Conservation (phyloP, 1,140 invertebrate species). For the Pectinophora gossypiella region DNA sequence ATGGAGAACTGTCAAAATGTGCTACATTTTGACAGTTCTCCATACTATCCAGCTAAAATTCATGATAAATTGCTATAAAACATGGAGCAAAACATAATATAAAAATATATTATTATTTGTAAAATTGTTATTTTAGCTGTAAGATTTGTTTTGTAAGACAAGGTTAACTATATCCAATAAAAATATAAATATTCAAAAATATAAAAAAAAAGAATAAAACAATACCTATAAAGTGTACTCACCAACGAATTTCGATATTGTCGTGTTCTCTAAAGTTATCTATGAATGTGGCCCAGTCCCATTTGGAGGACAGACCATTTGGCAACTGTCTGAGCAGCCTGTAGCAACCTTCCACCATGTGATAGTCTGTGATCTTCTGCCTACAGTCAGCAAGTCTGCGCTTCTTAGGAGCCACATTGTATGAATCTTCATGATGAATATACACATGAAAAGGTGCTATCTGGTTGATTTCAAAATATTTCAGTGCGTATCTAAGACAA, state of each 20-base stretch:
- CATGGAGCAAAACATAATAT: no score
- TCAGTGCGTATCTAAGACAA: conserved; percentile 58
- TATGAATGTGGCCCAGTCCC: conserved; percentile 67
- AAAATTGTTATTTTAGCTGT: no score
- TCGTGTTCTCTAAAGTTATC: conserved; percentile 46
- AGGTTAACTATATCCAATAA: no score
- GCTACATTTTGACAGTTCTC: no score
- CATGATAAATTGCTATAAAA: no score
- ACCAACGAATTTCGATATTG: conserved; percentile 54
- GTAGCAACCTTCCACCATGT: conserved; percentile 55
- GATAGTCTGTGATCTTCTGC: conserved; percentile 51
- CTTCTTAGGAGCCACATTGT: conserved; percentile 65
- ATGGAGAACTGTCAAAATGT: no score
- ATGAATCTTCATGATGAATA: conserved; percentile 54
- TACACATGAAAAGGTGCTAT: conserved; percentile 57
- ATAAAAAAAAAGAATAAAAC: no score
- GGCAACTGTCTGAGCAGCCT: conserved; percentile 49
- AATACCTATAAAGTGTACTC: no score
- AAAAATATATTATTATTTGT: no score
- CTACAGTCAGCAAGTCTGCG: conserved; percentile 44
- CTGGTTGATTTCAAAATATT: conserved; percentile 64
- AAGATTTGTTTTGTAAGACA: no score
- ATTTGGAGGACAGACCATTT: conserved; percentile 57
- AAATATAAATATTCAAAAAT: no score
- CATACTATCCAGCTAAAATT: no score